Evolutionary conservation across 2,797 vertebrate genomes (phyloP), one percentile per base, ranked within the genome.

Genomic region (Nannoperca obscura): DNA sequence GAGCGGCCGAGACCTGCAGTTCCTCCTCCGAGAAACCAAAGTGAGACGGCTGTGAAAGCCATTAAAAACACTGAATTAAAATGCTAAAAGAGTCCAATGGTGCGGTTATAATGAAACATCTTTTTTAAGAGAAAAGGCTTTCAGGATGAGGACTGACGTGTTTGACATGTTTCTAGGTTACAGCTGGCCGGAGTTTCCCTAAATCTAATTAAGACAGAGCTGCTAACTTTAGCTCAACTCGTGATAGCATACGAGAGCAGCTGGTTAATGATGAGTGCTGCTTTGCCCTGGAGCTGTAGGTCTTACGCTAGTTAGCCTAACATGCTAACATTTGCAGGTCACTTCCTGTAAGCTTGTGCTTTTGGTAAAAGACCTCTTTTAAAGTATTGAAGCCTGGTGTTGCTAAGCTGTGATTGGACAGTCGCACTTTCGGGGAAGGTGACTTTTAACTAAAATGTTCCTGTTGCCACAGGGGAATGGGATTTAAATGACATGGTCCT

Each of bases 21-120:
- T 99, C 91, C 97, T 99, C 0, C 96, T 99, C 54, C 90, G 98
- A 34, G 97, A 99, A 93, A 99, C 98, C 65, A 99, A 97, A 94
- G 98, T 98, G 83, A 94, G 94, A 76, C 17, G 2, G 13, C 7
- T 5, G 11, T 30, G 36, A 78, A 61, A 76, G 20, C 49, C 58
- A 32, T 32, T 32, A 32, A 32, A 32, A 32, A 32, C 32, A 32
- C 32, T 32, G 32, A 32, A 32, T 32, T 32, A 1, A 27, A 27
- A 27, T 27, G 24, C 24, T 27, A 1, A 27, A 27, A 27, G 24
- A 27, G 24, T 27, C 24, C 24, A 27, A 32, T 32, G 5, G 5
- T 5, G 32, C 32, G 5, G 32, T 6, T 32, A 32, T 6, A 32
- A 32, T 32, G 6, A 32, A 6, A 32, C 32, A 6, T 32, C n/a